A percentile compares a stretch with the other conserved stretches of the same genome.
These are phyloP conservation scores for Mola mola DNA, from an alignment of 2,113 vertebrate species.

Conservation along the genomic window DNA sequence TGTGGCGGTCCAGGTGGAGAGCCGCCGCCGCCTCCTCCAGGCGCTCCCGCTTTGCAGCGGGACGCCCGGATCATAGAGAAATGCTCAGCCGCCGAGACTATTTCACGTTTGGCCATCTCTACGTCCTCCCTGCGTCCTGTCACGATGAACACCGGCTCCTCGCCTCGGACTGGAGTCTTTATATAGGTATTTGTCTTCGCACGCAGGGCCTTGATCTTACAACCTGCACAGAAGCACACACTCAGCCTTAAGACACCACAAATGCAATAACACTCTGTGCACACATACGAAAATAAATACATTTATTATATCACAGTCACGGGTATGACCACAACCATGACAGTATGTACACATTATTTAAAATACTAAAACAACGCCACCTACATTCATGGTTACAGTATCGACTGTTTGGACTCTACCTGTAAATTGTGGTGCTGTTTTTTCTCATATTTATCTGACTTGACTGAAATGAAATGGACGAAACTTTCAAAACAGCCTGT, in stretches of 20 bases:
- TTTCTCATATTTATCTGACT: no score
- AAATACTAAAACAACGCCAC: no score
- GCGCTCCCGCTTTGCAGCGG: conserved; percentile 84
- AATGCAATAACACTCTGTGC: no score
- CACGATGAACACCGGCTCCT: conserved; percentile 95
- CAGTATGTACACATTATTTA: no score
- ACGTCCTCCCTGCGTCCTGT: conserved; percentile 95
- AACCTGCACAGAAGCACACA: conserved; percentile 77
- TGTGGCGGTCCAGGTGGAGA: conserved; percentile 88
- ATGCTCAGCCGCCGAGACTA: conserved; percentile 93
- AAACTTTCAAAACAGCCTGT: no score
- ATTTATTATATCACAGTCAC: no score
- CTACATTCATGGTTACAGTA: no score
- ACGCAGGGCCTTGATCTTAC: conserved; percentile 96
- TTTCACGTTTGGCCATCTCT: conserved; percentile 96
- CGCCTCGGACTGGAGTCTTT: conserved; percentile 94
- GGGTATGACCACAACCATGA: no score
- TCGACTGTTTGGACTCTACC: no score
- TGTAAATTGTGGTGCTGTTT: no score
- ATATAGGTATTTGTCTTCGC: conserved; percentile 99
- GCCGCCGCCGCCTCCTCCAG: conserved; percentile 70
- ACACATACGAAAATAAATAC: no score
- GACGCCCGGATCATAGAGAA: conserved; percentile 97
- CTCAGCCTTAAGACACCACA: neutral
- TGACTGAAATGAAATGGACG: no score